A percentile compares a stretch with the other conserved stretches of the same genome.
phyloP scores from a whole-genome alignment of 2,888 invertebrate genomes.

The Volucella inflata region DNA sequence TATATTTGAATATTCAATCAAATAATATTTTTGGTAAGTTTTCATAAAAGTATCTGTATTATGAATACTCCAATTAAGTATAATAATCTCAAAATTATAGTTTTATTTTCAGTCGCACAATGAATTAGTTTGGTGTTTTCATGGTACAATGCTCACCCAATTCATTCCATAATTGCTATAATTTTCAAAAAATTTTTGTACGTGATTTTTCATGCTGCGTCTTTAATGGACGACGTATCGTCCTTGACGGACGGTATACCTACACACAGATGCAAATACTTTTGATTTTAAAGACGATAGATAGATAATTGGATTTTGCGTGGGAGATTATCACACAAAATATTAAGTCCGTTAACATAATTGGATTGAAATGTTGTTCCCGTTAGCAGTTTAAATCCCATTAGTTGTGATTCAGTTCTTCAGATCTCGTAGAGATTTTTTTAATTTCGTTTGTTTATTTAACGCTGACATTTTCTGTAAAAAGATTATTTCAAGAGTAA shows the following conservation, averaged over 20 bases:
- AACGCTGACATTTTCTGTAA: neutral
- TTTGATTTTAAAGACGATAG: slow-evolving; percentile 11
- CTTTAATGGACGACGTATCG: slow-evolving; percentile 12
- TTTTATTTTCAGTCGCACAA: slow-evolving; percentile 61
- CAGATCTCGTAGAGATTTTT: too few species aligned
- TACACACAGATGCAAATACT: slow-evolving; percentile 53
- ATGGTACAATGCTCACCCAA: slow-evolving; percentile 61
- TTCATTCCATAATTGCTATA: slow-evolving; percentile 72
- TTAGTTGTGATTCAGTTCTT: neutral
- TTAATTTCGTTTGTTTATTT: too few species aligned
- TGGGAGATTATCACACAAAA: slow-evolving; percentile 48
- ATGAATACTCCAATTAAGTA: slow-evolving; percentile 73
- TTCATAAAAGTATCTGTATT: slow-evolving; percentile 33
- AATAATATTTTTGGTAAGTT: slow-evolving; percentile 14
- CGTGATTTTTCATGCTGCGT: slow-evolving; percentile 56
- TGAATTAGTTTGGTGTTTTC: slow-evolving; percentile 54
- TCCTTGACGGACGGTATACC: slow-evolving; percentile 34
- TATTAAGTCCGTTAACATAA: slow-evolving; percentile 15
- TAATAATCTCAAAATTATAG: slow-evolving; percentile 61
- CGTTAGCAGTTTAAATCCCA: slow-evolving; percentile 3
- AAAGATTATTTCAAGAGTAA: neutral
- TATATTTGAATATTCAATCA: neutral
- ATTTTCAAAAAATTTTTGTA: slow-evolving; percentile 64
- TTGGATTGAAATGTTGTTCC: slow-evolving; percentile 14
- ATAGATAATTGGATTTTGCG: slow-evolving; percentile 56